Evolutionary conservation across 2,888 invertebrate species (phyloP), one percentile per base, ranked within the genome.

Genomic region (Euzophera pinguis): DNA sequence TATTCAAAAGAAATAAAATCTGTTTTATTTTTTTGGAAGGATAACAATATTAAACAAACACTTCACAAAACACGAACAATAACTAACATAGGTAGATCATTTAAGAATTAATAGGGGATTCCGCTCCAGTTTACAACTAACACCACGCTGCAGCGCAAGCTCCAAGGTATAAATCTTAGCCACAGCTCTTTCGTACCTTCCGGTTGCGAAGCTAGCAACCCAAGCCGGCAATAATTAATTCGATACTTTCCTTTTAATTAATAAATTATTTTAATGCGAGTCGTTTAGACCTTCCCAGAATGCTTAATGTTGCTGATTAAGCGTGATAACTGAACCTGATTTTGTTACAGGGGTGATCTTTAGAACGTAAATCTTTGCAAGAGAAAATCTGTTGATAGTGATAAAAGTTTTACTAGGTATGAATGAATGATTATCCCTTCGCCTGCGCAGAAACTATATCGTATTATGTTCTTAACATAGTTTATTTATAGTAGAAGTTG

Each of bases 141-240:
- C 16, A 27, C 47, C 50, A 22, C 27, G 35, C 3, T 8, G n/a
- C n/a, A 55, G 53, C 42, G 22, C 53, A 41, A 51, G 53, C 57
- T 52, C 60, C 57, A 63, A 66, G 69, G 66, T 67, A 77, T 77
- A 76, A 78, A 78, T 78, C 77, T 79, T 73, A 55, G 63, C 66
- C 67, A 54, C 71, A 67, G 67, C 74, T 68, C 64, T 66, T 67
- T 65, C 59, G 62, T 66, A 66, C 71, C 71, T 73, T 66, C 69
- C 70, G 67, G 62, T 52, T 58, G 55, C 60, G 65, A 61, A 62
- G 62, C 65, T 62, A 61, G 60, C 65, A 63, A 39, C 64, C 68
- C 68, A 61, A 61, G 52, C 62, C 62, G 54, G 58, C 62, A 57
- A 69, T 72, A 72, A 73, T 75, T 78, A 75, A 79, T 73, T 73